Base-by-base conservation (phyloP, 2,797 vertebrate genomes). In the Protonibea diacanthus region DNA sequence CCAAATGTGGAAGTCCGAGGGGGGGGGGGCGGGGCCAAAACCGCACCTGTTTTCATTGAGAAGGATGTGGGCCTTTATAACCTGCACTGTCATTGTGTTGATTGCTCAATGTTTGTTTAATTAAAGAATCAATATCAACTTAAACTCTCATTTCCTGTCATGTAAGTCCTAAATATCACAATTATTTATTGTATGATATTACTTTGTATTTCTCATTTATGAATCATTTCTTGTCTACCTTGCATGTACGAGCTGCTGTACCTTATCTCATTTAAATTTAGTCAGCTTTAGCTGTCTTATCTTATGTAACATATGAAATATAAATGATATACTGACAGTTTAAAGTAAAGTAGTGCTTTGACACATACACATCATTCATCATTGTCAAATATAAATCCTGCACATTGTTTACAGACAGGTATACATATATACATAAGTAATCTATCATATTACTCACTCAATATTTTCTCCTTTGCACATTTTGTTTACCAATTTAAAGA, bases 11-110 rank as follows among this genome's bases (percentile, higher is more conserved):
- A 3, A 0, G 3, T 13, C n/a, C n/a, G 0, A 17, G 6, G 42
- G 9, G 6, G 6, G 1, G 1, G 33, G 83, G 92, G 92, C 82
- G 89, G 67, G 62, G 82, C 59, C 72, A 42, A 0, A 38, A 67
- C 79, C 33, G 59, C 89, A 94, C 91, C 92, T 93, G 93, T 90
- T 89, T 38, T 80, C 74, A 81, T 83, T 85, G 74, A 81, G 40
- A 52, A 81, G 17, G 20, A 69, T 20, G 27, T 3, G 11, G 27
- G 53, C 25, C 20, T 56, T 25, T 3, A 21, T 47, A 23, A 40
- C 23, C 10, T 48, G 53, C 45, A 23, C 18, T 2, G 27, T 25
- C 53, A 78, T 1, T 27, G 25, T 13, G 13, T 9, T 21, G 25
- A 8, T 17, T 53, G 21, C 23, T 4, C 33, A 49, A 53, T 51